phyloP scores from a whole-genome alignment of 2,888 invertebrate species.

The Agrypnus murinus region DNA sequence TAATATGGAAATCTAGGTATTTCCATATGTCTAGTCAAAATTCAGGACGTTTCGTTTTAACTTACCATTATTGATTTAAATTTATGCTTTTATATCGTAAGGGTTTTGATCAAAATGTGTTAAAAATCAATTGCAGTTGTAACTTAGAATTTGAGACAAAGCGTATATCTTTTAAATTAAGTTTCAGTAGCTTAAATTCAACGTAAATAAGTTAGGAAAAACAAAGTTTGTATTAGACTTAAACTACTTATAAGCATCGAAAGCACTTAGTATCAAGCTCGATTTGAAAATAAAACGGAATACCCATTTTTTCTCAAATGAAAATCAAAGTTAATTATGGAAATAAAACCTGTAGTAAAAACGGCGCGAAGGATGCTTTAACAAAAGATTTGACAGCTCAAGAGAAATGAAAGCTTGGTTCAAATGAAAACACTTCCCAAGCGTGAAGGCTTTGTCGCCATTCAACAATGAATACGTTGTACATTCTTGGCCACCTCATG shows the following conservation, averaged over 20 bases:
- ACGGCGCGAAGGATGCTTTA: neutral
- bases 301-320: no score
- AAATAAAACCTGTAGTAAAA: slow-evolving; percentile 14
- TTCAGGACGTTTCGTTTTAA: slow-evolving; percentile 11
- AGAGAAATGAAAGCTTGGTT: slow-evolving; percentile 24
- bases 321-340: slow-evolving; percentile 21
- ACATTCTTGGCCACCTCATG: slow-evolving; percentile 37
- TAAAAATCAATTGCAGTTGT: no score
- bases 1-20: slow-evolving; percentile 32
- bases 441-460: slow-evolving; percentile 30
- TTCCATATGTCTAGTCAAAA: slow-evolving; percentile 36
- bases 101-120: no score
- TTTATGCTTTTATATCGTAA: neutral
- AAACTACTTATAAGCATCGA: no score
- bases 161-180: no score
- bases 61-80: slow-evolving; percentile 1
- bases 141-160: no score
- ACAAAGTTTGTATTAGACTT: no score
- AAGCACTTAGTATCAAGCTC: no score
- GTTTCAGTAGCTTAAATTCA: neutral
- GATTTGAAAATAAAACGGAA: no score
- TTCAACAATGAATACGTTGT: slow-evolving; percentile 37
- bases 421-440: slow-evolving; percentile 34
- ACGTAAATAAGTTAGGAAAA: no score
- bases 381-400: slow-evolving; percentile 27